Base-by-base conservation (phyloP, 1,140 invertebrate genomes). In the Ceratosolen solmsi region DNA sequence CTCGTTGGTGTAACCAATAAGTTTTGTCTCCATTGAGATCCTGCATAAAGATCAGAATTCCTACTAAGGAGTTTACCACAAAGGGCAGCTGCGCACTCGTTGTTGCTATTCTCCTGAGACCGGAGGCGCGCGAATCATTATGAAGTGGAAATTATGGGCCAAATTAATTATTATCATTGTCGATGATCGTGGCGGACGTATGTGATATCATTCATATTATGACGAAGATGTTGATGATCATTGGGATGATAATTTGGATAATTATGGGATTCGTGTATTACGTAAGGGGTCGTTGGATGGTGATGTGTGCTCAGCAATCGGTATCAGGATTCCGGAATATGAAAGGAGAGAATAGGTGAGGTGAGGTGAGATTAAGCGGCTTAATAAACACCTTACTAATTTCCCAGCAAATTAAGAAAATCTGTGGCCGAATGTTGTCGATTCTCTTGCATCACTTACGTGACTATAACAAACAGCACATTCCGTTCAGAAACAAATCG, bases 381-480 rank as follows among this genome's bases (percentile, higher is more conserved):
- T 33, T 86, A 87, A 84, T 86, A 87, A 84, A 89, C 63, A 87
- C 83, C 84, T 82, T 90, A 89, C 87, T 90, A 90, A 89, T 90
- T 90, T 87, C 85, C 88, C 85, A 86, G 87, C 84, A 88, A 87
- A 86, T 85, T 87, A 88, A 86, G 85, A 87, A 87, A 88, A 89
- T 90, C 89, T 87, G 89, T 70, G 33, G 80, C 49, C 36, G 60
- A 82, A 60, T 72, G 87, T 89, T 89, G 89, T 86, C 86, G 87
- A 90, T 89, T 89, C 87, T 91, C 90, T 91, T 89, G 89, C 84
- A 83, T 89, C 86, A 87, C 89, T 91, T 89, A 89, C 86, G 85
- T 89, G 85, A 88, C 90, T 91, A 91, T 87, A 91, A 91, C 89
- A 91, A 88, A 91, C 88, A 91, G 89, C 89, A 91, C 84, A 90